Conservation (phyloP, 2,888 invertebrate genomes). For the Linnaemya vulpina region DNA sequence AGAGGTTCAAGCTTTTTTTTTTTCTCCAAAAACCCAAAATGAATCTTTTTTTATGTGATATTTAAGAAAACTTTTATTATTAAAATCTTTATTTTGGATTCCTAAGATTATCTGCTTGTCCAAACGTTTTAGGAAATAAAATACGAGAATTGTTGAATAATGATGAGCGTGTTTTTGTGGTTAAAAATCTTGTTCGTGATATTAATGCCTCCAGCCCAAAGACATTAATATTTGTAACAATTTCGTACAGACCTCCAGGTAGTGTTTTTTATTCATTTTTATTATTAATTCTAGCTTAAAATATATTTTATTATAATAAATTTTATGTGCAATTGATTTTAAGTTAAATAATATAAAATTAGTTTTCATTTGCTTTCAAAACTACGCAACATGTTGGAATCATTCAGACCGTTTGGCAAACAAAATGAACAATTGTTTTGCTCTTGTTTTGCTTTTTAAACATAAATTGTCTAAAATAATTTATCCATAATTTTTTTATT, state of each 20-base stretch:
- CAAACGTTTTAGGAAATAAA: constrained; percentile 5
- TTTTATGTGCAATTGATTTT: constrained; percentile 29
- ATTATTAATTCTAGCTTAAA: constrained; percentile 38
- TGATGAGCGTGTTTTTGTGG: constrained; percentile 32
- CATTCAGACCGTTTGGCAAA: neutral
- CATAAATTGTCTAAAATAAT: constrained; percentile 22
- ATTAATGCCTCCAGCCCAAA: constrained; percentile 69
- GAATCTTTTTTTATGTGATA: constrained; percentile 50
- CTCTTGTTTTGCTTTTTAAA: constrained; percentile 13
- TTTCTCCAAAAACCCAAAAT: neutral
- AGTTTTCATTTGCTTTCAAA: neutral
- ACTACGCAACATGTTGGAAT: neutral
- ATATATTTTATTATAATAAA: neutral
- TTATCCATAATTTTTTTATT: neutral
- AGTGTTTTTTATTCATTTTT: constrained; percentile 35
- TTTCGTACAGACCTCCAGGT: constrained; percentile 6
- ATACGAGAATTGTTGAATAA: constrained; percentile 18
- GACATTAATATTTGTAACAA: constrained; percentile 64
- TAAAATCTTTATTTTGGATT: constrained; percentile 4
- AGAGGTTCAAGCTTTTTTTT: constrained; percentile 20
- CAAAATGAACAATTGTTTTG: neutral
- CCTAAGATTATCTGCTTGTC: constrained; percentile 9
- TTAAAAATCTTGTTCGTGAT: constrained; percentile 48
- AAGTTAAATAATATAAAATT: constrained; percentile 1
- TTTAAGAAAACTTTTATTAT: constrained; percentile 35